Evolutionary conservation across 2,113 vertebrate species (phyloP).

Genomic region (Oncorhynchus gorbuscha): DNA sequence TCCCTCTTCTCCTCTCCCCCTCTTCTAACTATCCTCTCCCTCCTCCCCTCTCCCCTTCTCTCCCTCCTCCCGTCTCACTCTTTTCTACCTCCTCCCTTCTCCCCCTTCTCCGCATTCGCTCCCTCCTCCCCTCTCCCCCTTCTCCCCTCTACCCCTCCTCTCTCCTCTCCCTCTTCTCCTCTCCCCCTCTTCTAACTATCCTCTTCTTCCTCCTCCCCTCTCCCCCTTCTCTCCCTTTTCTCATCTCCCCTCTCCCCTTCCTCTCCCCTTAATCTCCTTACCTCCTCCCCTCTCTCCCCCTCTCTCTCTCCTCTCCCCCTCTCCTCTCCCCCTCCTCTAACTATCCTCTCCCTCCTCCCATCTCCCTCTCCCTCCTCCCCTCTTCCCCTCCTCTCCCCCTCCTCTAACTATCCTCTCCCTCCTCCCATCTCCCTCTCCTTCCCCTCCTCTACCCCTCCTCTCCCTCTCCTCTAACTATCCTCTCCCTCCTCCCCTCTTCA

Average conservation of each 20-base stretch:
- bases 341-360: not conserved
- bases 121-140: too few species aligned
- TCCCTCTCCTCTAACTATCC: not conserved
- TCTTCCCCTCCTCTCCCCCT: not conserved
- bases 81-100: too few species aligned
- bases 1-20: not conserved
- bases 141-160: too few species aligned
- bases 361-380: not conserved
- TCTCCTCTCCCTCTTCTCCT: not conserved
- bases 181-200: not conserved
- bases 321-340: not conserved
- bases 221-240: too few species aligned
- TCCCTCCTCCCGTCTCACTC: too few species aligned
- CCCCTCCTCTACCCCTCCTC: too few species aligned
- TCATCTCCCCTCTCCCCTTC: too few species aligned
- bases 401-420: not conserved
- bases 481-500: conserved; percentile 12
- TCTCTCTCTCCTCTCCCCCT: conserved; percentile 5
- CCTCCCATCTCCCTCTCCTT: conserved; percentile 22
- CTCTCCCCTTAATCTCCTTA: not conserved
- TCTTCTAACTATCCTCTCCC: conserved; percentile 1
- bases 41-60: too few species aligned
- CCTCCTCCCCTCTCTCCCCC: not conserved
- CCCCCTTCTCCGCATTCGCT: too few species aligned
- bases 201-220: too few species aligned